These are phyloP conservation scores for Ectemnius cavifrons DNA, from an alignment of 2,888 invertebrate genomes.

Conservation along the genomic window DNA sequence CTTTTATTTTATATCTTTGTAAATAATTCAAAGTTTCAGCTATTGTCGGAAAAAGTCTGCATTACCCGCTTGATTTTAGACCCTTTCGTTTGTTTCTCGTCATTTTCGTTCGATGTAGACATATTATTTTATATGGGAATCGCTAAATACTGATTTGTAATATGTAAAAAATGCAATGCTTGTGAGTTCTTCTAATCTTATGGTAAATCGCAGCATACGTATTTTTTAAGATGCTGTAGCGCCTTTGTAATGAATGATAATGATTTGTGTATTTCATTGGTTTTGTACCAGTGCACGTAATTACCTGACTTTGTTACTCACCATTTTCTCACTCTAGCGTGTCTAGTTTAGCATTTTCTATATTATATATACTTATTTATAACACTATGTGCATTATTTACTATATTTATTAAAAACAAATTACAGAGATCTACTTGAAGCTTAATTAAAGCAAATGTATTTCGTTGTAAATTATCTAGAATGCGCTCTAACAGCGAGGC, in stretches of 20 bases:
- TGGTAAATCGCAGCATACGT: conserved; percentile 50
- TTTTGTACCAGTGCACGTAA: conserved; percentile 49
- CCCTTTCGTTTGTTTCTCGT: conserved; percentile 40
- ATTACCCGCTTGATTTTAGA: conserved; percentile 52
- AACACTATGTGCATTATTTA: conserved; percentile 70
- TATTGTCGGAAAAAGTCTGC: conserved; percentile 32
- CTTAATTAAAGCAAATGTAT: conserved; percentile 60
- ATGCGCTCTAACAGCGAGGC: conserved; percentile 28
- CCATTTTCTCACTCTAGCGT: conserved; percentile 62
- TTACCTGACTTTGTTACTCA: conserved; percentile 59
- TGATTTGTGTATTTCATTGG: conserved; percentile 52
- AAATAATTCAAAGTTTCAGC: conserved; percentile 55
- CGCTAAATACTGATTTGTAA: conserved; percentile 36
- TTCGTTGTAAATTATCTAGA: conserved; percentile 63
- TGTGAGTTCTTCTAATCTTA: conserved; percentile 40
- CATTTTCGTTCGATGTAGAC: conserved; percentile 27
- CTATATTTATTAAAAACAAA: conserved; percentile 72
- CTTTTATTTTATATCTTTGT: conserved; percentile 62
- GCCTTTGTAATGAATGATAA: conserved; percentile 46
- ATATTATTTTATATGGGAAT: conserved; percentile 32
- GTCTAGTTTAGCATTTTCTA: conserved; percentile 61
- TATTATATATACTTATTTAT: conserved; percentile 68
- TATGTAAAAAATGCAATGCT: conserved; percentile 49
- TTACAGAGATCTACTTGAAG: conserved; percentile 64
- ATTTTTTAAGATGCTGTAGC: conserved; percentile 48